Base-by-base conservation (phyloP, 2,797 vertebrate genomes). In the Diglossa cyanea region DNA sequence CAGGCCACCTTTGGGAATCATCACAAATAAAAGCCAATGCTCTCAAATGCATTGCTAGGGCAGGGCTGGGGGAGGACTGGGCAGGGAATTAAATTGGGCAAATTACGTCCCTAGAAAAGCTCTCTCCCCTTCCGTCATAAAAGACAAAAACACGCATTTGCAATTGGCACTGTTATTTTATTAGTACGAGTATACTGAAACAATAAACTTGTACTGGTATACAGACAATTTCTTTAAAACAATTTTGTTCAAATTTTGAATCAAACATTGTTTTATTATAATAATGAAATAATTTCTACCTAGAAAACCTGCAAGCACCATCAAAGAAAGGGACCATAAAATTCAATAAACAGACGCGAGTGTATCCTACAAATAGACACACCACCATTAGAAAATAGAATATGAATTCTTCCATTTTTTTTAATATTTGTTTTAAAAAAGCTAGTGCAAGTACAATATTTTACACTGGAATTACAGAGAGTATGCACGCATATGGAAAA, bases 241-340 rank as follows among this genome's bases (percentile, higher is more conserved):
- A 99, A 99, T 98, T 98, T 98, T 98, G 98, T 99, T 99, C 98
- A 98, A 98, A 99, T 98, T 98, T 98, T 99, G 98, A 98, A 99
- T 98, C 98, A 99, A 99, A 99, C 98, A 98, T 99, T 98, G 98
- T 98, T 98, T 98, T 98, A 98, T 99, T 98, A 98, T 98, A 98
- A 99, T 98, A 98, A 99, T 99, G 98, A 98, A 99, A 99, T 99
- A 98, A 98, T 98, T 99, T 99, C 98, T 98, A 98, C 98, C 98
- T 99, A 99, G 98, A 98, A 99, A 99, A 99, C 98, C 98, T 98
- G 98, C 98, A 98, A 99, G 99, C 99, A 99, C 98, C 99, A 99
- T 99, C 98, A 99, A 99, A 99, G 98, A 98, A 99, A 99, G 98
- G 98, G 98, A 99, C 98, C 99, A 99, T 99, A 98, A 98, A 99